These are phyloP conservation scores for Isaurus tuberculatus DNA, from an alignment of 92 coral and sea anemone genomes.

Conservation along the genomic window DNA sequence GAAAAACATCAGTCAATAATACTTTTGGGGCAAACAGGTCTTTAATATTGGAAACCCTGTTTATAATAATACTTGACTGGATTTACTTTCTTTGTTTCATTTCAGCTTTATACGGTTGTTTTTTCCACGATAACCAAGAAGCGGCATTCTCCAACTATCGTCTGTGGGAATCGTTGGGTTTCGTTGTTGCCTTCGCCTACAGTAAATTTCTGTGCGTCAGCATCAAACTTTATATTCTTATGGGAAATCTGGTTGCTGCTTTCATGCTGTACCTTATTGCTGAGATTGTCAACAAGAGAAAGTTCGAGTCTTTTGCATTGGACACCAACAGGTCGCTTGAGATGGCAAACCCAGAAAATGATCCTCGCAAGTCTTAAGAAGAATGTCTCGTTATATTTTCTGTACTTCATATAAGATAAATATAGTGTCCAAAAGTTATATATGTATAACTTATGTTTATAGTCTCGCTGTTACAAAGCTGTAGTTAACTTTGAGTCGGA, in stretches of 20 bases:
- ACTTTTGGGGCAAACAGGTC: too few species aligned
- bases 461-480: too few species aligned
- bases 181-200: slow-evolving; percentile 92
- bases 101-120: slow-evolving; percentile 91
- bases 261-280: slow-evolving; percentile 79
- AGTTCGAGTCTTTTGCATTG: slow-evolving; percentile 26
- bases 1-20: too few species aligned
- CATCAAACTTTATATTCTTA: slow-evolving; percentile 83
- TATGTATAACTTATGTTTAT: too few species aligned
- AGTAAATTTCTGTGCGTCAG: slow-evolving; percentile 81
- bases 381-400: not conserved
- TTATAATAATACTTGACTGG: too few species aligned
- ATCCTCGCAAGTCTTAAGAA: not conserved
- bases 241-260: slow-evolving; percentile 69
- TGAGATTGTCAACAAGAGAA: slow-evolving; percentile 51
- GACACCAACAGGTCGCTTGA: not conserved
- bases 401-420: too few species aligned
- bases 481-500: too few species aligned
- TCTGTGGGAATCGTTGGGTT: slow-evolving; percentile 97
- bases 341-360: not conserved
- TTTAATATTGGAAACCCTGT: too few species aligned
- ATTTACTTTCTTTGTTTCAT: not conserved
- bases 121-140: slow-evolving; percentile 94
- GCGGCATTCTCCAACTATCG: slow-evolving; percentile 99
- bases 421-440: too few species aligned